These are phyloP conservation scores for Choristoneura rosaceana DNA, from an alignment of 2,888 invertebrate genomes.

Conservation along the genomic window DNA sequence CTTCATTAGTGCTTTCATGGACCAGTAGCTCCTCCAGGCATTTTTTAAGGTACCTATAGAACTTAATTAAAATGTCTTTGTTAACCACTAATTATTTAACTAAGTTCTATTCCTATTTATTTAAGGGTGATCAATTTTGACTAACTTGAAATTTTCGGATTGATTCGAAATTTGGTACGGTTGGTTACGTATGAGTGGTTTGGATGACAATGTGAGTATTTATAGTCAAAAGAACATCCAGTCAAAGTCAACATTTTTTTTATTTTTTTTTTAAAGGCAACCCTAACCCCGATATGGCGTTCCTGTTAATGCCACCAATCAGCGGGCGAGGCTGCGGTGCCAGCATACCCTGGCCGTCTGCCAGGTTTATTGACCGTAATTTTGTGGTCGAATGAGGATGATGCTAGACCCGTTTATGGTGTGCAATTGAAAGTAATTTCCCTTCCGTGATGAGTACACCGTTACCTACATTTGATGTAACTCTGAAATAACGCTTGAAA, in stretches of 20 bases:
- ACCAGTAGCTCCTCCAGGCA: too few species aligned
- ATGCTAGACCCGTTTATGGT: constrained; percentile 49
- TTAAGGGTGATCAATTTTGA: too few species aligned
- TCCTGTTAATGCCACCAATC: constrained; percentile 20
- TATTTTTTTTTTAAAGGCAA: neutral
- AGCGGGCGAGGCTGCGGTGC: constrained; percentile 16
- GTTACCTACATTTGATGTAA: constrained; percentile 23
- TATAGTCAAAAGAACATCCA: too few species aligned
- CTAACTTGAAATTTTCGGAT: too few species aligned
- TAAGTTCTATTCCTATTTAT: too few species aligned
- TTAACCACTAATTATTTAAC: too few species aligned
- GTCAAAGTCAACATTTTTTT: neutral
- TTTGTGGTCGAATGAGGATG: constrained; percentile 58
- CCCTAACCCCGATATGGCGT: constrained; percentile 10
- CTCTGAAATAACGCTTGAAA: neutral
- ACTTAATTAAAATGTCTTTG: too few species aligned
- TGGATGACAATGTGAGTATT: too few species aligned
- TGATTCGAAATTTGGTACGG: too few species aligned
- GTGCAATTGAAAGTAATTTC: constrained; percentile 55
- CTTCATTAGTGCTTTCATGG: too few species aligned
- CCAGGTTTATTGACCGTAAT: constrained; percentile 61
- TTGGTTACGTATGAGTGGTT: too few species aligned
- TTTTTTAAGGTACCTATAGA: too few species aligned
- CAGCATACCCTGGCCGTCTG: constrained; percentile 20
- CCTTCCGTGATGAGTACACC: constrained; percentile 34